phyloP scores from a whole-genome alignment of 2,888 invertebrate species.

The Tyria jacobaeae region DNA sequence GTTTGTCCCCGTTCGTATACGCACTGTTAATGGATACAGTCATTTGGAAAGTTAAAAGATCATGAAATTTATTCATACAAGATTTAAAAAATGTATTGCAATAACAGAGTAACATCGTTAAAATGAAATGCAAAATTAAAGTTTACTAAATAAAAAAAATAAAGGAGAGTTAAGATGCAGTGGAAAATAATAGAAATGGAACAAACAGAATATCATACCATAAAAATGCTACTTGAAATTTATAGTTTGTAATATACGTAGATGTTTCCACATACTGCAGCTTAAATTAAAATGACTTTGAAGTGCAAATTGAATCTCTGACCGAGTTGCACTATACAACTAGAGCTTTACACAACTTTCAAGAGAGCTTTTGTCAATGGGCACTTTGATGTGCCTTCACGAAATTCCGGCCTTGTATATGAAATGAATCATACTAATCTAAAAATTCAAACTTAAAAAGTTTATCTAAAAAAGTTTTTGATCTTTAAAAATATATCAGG shows the following conservation, averaged over 20 bases:
- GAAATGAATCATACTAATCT: neutral
- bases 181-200: too few relatives aligned
- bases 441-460: too few relatives aligned
- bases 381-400: slow-evolving; percentile 47
- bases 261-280: neutral
- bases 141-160: too few relatives aligned
- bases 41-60: slow-evolving; percentile 53
- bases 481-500: too few relatives aligned
- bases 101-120: neutral
- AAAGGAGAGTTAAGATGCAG: too few relatives aligned
- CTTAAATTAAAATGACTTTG: slow-evolving; percentile 35
- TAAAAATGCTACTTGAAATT: too few relatives aligned
- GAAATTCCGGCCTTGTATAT: neutral
- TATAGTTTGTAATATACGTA: too few relatives aligned
- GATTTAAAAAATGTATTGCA: neutral
- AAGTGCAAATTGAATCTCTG: slow-evolving; percentile 44
- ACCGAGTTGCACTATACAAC: slow-evolving; percentile 46
- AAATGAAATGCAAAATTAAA: too few relatives aligned
- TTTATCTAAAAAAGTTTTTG: neutral
- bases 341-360: too few relatives aligned
- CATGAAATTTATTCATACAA: neutral
- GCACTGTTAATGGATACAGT: slow-evolving; percentile 68
- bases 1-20: slow-evolving; percentile 70
- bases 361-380: slow-evolving; percentile 61
- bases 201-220: too few relatives aligned